Evolutionary conservation across 1,140 invertebrate species (phyloP), one percentile per base, ranked within the genome.

Genomic region (Papilio dardanus): DNA sequence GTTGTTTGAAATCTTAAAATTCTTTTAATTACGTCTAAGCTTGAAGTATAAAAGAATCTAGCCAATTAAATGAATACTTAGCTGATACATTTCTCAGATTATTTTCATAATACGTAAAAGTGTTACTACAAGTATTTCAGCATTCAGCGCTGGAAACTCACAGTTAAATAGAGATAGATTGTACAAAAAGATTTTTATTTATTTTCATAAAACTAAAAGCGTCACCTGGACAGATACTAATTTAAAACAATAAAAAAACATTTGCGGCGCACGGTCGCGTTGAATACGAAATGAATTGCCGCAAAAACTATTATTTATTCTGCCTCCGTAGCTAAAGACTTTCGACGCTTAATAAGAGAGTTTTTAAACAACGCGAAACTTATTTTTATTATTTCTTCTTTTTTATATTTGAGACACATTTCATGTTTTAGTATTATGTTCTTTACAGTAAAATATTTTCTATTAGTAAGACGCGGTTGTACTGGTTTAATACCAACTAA

Each of bases 231-330:
- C 54, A 62, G 54, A 21, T 62, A 62, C 54, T 28, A 62, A 62
- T 62, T 62, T 62, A 62, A 62, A 62, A 28, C 54, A 62, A 62
- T 62, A 62, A 28, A 62, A 58, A 62, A 28, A 62, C 54, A 62
- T 62, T 62, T 62, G 54, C 21, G 24, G 54, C 54, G 24, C 54
- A 62, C 12, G 30, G 24, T 14, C 54, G 24, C 24, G 54, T 62
- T 62, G 54, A 62, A 62, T 62, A 62, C 54, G 54, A 62, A 62
- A 62, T 62, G 54, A 62, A 62, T 62, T 62, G 54, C 54, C 54
- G 24, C 54, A 62, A 62, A 62, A 62, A 62, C 54, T 62, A 62
- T 62, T 30, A 62, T 62, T 62, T 62, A 62, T 62, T 62, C 54
- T 62, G 54, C 54, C 54, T 62, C 54, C 54, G 54, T 62, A 62